These are phyloP conservation scores for Vesta saturnalis DNA, from an alignment of 2,888 invertebrate genomes.

Conservation along the genomic window DNA sequence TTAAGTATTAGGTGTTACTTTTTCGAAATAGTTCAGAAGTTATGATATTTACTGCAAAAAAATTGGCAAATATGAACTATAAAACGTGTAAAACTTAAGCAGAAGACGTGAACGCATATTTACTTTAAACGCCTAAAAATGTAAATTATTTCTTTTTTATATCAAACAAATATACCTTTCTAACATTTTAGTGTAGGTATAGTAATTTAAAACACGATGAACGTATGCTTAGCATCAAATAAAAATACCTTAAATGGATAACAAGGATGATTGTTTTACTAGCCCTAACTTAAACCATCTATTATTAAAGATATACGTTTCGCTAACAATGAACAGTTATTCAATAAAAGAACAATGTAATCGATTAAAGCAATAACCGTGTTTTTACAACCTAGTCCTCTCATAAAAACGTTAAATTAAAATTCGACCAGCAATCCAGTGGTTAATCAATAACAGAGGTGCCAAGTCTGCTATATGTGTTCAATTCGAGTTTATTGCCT, in stretches of 20 bases:
- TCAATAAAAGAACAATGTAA: conserved; percentile 21
- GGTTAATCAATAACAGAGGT: conserved; percentile 56
- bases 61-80: too few relatives aligned
- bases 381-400: conserved; percentile 16
- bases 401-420: conserved; percentile 39
- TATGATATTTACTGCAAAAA: too few relatives aligned
- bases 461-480: conserved; percentile 58
- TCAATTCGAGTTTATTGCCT: conserved; percentile 54
- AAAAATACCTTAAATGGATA: conserved; percentile 10
- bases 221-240: background rate
- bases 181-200: background rate
- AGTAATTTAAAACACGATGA: conserved; percentile 1
- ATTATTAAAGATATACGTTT: conserved; percentile 10
- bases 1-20: too few relatives aligned
- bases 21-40: too few relatives aligned
- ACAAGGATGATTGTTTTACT: background rate
- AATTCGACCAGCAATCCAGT: conserved; percentile 47
- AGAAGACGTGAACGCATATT: too few relatives aligned
- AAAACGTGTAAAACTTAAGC: too few relatives aligned
- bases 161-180: too few relatives aligned
- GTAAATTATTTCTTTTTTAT: too few relatives aligned
- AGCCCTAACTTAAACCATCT: background rate
- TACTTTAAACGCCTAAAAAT: too few relatives aligned
- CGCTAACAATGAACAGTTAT: conserved; percentile 11
- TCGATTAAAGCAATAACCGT: conserved; percentile 23